Base-by-base conservation (phyloP, 2,888 invertebrate species). In the Pyrgus malvae region DNA sequence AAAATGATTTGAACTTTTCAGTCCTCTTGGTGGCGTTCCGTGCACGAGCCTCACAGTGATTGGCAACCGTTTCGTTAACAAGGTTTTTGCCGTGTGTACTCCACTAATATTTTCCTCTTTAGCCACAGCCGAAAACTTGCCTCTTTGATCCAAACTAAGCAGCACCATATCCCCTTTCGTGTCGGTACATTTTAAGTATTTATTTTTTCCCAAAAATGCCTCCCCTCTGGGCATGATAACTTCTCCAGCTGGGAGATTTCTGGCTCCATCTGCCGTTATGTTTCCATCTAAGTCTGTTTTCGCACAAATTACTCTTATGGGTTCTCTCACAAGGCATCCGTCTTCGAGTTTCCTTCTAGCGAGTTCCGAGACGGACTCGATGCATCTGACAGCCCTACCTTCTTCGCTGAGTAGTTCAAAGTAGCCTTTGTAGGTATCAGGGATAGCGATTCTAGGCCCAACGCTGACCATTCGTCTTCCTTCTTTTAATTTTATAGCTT, bases 381-480 rank as follows among this genome's bases (percentile, higher is more conserved):
- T 96, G 68, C 97, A 96, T 60, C 96, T 92, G 6, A 97, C 97
- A 17, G 97, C 96, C 66, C 96, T 91, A 0, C 98, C 98, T 82
- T 98, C 98, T 84, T 98, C 98, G 74, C 97, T 98, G 25, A 98
- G 90, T 46, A 98, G 92, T 82, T 98, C 98, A 80, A 98, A 98
- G 85, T 96, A 98, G 6, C 98, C 98, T 63, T 95, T 92, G 80
- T 97, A 98, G 0, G 95, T 93, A 69, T 97, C 95, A 4, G 98
- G 98, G 58, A 98, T 97, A 48, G 97, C 95, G 61, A 98, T 92
- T 73, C 97, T 93, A 5, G 96, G 95, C 40, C 95, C 94, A 19
- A 96, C 93, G 67, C 95, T 94, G 27, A 95, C 95, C 71, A 96
- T 93, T 56, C 96, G 91, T 61, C 96, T 92, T 0, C 96, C 96